Evolutionary conservation across 2,797 vertebrate genomes (phyloP).

Genomic region (Helarctos malayanus): DNA sequence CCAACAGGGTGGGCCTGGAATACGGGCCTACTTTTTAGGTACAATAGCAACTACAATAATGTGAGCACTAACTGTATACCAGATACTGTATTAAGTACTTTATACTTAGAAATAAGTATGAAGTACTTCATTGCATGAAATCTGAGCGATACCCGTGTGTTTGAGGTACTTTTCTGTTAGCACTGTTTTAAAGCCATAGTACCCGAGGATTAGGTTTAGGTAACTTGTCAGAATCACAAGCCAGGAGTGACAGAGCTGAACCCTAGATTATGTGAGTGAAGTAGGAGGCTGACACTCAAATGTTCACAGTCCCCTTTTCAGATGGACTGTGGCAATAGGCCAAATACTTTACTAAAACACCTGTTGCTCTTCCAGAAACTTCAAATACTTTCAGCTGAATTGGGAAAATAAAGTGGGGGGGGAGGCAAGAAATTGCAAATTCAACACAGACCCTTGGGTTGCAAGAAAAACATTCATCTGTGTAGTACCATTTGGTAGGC

Average conservation of each 20-base stretch:
- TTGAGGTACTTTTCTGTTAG: not conserved
- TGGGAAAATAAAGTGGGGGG: not conserved
- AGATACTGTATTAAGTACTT: not conserved
- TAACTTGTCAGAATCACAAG: conserved; percentile 5
- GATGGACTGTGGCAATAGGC: not conserved
- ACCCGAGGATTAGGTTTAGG: not conserved
- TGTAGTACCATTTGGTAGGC: not conserved
- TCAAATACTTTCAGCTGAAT: not conserved
- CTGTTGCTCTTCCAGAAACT: not conserved
- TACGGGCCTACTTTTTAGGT: not conserved
- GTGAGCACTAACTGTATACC: not conserved
- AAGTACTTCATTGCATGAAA: not conserved
- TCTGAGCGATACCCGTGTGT: not conserved
- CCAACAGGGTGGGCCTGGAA: not conserved
- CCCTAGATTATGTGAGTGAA: not conserved
- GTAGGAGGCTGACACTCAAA: not conserved
- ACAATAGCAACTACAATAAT: not conserved
- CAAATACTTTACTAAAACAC: conserved; percentile 7
- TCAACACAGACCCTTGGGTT: not conserved
- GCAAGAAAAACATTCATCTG: conserved; percentile 11
- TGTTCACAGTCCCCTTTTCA: not conserved
- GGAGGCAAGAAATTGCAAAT: conserved; percentile 6
- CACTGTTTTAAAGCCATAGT: not conserved
- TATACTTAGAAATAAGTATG: not conserved
- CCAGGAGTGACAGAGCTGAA: not conserved